Evolutionary conservation across 2,888 invertebrate species (phyloP).

Genomic region (Tachina grossa): DNA sequence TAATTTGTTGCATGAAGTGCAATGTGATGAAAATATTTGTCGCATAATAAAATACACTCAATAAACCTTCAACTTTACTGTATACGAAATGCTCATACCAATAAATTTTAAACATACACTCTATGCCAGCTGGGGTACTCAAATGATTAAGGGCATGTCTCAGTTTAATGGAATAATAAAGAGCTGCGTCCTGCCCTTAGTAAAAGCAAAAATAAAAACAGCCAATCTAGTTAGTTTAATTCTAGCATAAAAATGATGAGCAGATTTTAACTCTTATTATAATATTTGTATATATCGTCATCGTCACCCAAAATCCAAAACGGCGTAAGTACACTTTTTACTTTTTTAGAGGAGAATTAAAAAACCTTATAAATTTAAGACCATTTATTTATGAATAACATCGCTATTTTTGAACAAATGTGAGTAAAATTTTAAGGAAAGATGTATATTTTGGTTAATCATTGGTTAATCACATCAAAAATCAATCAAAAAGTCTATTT

Average conservation of each 20-base stretch:
- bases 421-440: too few species aligned
- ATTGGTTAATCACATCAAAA: too few species aligned
- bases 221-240: neutral
- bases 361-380: too few species aligned
- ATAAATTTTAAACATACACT: neutral
- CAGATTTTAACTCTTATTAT: too few species aligned
- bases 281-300: too few species aligned
- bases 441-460: too few species aligned
- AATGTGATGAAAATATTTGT: slow-evolving; percentile 65
- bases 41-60: slow-evolving; percentile 60
- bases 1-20: slow-evolving; percentile 27
- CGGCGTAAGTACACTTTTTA: too few species aligned
- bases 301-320: too few species aligned
- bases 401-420: too few species aligned
- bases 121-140: neutral
- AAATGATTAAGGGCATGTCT: neutral
- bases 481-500: too few species aligned
- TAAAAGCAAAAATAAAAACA: neutral
- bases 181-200: neutral
- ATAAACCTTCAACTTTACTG: slow-evolving; percentile 46
- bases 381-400: too few species aligned
- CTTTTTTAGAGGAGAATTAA: too few species aligned
- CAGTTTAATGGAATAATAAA: neutral
- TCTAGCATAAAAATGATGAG: neutral
- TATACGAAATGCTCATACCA: neutral